A percentile compares a stretch with the other conserved stretches of the same genome.
phyloP scores from a whole-genome alignment of 2,113 vertebrate species.

The Tichodroma muraria region DNA sequence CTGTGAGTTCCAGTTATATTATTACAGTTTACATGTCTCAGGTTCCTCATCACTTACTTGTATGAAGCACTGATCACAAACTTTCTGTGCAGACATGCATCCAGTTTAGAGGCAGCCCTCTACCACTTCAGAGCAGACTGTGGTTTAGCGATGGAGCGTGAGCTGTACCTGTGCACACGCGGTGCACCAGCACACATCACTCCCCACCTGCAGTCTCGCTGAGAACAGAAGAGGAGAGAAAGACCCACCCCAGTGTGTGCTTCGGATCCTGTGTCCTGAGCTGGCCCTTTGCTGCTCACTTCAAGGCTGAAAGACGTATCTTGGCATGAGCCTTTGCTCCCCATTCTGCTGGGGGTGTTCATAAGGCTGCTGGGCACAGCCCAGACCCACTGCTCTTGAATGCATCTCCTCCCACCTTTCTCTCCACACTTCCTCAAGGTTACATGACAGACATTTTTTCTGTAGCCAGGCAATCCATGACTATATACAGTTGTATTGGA shows the following conservation, averaged over 20 bases:
- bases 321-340: background rate
- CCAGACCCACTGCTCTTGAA: background rate
- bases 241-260: background rate
- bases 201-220: background rate
- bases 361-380: background rate
- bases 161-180: background rate
- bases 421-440: background rate
- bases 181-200: fast-evolving
- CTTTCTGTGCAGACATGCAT: background rate
- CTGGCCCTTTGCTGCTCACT: background rate
- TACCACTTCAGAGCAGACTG: background rate
- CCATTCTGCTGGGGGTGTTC: background rate
- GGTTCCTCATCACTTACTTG: background rate
- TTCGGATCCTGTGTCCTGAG: background rate
- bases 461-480: background rate
- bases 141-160: background rate
- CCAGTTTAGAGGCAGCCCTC: background rate
- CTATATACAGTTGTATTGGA: background rate
- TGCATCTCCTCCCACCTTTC: background rate
- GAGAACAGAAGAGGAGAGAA: background rate
- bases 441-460: background rate
- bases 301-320: background rate
- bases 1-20: background rate
- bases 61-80: background rate
- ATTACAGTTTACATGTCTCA: background rate